A percentile compares a stretch with the other conserved stretches of the same genome.
These are phyloP conservation scores for Sturnus vulgaris DNA, from an alignment of 2,113 vertebrate genomes.

Conservation along the genomic window DNA sequence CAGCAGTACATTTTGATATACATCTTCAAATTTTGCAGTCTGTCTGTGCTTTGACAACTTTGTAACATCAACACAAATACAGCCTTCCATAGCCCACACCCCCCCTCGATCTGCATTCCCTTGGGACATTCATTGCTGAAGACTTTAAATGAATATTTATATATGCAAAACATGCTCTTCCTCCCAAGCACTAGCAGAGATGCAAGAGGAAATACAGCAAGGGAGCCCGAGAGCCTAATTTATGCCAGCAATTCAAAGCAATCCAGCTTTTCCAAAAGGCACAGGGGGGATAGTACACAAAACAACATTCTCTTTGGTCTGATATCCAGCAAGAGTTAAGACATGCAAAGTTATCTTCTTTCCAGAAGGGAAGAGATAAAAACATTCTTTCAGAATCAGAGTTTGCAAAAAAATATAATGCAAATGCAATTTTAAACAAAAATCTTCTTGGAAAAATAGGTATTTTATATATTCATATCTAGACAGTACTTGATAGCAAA, in stretches of 20 bases:
- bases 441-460: conserved; percentile 24
- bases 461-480: not conserved
- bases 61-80: conserved; percentile 39
- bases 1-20: conserved; percentile 27
- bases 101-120: not conserved
- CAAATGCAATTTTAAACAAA: conserved; percentile 20
- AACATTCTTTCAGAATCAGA: not conserved
- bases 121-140: not conserved
- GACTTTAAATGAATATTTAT: not conserved
- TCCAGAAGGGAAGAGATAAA: conserved; percentile 4
- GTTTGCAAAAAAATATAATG: not conserved
- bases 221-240: not conserved
- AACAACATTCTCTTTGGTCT: not conserved
- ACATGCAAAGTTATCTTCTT: not conserved
- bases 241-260: not conserved
- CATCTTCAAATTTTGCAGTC: conserved; percentile 4
- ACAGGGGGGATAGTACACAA: not conserved
- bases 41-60: not conserved
- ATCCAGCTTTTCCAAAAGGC: conserved; percentile 7
- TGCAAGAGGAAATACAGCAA: not conserved
- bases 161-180: conserved; percentile 34
- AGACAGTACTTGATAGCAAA: conserved; percentile 12
- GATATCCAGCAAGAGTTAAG: conserved; percentile 11
- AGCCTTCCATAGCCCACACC: not conserved
- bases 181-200: conserved; percentile 8